phyloP scores from a whole-genome alignment of 2,113 vertebrate genomes.

The Albula goreensis region DNA sequence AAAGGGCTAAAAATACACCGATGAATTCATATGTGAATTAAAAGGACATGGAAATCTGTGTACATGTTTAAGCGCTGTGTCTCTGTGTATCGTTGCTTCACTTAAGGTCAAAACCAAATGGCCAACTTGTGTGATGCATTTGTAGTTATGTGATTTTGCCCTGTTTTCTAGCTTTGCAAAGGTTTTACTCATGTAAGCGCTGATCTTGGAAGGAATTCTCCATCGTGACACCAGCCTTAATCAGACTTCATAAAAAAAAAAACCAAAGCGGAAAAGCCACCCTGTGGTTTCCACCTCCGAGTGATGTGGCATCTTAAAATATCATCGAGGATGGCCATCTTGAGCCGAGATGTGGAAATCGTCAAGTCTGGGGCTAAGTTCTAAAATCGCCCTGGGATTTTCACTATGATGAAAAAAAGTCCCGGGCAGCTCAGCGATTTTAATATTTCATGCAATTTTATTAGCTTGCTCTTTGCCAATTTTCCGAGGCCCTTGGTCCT shows the following conservation, averaged over 20 bases:
- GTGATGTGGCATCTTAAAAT: not conserved
- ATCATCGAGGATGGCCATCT: not conserved
- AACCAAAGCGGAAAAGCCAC: not conserved
- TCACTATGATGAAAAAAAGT: conserved; percentile 30
- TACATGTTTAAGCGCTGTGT: no score
- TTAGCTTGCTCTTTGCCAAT: conserved; percentile 46
- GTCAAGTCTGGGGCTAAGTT: not conserved
- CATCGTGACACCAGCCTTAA: not conserved
- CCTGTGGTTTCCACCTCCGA: not conserved
- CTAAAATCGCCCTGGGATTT: conserved; percentile 37
- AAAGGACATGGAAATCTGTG: no score
- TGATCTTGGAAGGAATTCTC: not conserved
- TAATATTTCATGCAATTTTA: conserved; percentile 53
- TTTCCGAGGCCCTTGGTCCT: conserved; percentile 39
- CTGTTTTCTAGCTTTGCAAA: no score
- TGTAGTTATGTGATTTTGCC: no score
- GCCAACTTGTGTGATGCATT: no score
- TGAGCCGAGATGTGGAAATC: not conserved
- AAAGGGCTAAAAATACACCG: not conserved
- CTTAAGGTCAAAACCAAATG: no score
- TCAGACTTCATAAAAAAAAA: not conserved
- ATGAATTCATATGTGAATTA: no score
- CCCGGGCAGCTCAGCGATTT: conserved; percentile 21
- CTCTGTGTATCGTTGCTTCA: no score
- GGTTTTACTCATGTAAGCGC: not conserved